Conservation (phyloP, 1,140 invertebrate genomes). For the Drosophila nasuta region DNA sequence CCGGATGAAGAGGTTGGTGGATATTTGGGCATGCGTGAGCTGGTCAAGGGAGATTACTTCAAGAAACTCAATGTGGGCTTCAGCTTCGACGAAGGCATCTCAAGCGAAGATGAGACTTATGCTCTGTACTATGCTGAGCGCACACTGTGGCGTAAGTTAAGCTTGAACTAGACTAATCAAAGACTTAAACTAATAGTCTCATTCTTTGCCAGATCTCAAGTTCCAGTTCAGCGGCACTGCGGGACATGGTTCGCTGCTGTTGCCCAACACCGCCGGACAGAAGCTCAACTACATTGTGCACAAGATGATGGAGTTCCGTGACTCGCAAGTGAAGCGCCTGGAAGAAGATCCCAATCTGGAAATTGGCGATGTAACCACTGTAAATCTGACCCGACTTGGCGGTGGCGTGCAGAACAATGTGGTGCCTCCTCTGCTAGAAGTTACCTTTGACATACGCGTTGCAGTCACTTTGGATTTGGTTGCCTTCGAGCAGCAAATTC, state of each 20-base stretch:
- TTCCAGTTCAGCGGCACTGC: constrained; percentile 88
- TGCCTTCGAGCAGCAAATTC: constrained; percentile 89
- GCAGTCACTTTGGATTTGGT: constrained; percentile 89
- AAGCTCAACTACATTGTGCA: constrained; percentile 93
- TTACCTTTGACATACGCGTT: constrained; percentile 93
- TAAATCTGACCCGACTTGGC: constrained; percentile 94
- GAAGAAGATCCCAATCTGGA: constrained; percentile 87
- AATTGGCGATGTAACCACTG: constrained; percentile 94
- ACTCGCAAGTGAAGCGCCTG: constrained; percentile 89
- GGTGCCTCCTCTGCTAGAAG: constrained; percentile 92
- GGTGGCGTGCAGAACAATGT: constrained; percentile 98
- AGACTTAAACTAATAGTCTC: background rate
- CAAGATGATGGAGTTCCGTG: constrained; percentile 91
- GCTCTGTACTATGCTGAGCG: constrained; percentile 92
- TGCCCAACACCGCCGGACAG: constrained; percentile 93
- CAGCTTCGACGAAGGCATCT: constrained; percentile 93
- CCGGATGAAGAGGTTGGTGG: constrained; percentile 98
- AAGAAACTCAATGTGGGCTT: constrained; percentile 94
- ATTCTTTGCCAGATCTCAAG: constrained; percentile 49
- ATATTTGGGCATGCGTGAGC: constrained; percentile 91
- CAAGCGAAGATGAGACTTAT: constrained; percentile 88
- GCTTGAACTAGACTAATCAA: background rate
- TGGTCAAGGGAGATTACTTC: constrained; percentile 92
- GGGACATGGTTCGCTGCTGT: constrained; percentile 94
- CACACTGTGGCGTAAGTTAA: constrained; percentile 88